Base-by-base conservation (phyloP, 2,888 invertebrate species). In the Drosophila nr. medialis region DNA sequence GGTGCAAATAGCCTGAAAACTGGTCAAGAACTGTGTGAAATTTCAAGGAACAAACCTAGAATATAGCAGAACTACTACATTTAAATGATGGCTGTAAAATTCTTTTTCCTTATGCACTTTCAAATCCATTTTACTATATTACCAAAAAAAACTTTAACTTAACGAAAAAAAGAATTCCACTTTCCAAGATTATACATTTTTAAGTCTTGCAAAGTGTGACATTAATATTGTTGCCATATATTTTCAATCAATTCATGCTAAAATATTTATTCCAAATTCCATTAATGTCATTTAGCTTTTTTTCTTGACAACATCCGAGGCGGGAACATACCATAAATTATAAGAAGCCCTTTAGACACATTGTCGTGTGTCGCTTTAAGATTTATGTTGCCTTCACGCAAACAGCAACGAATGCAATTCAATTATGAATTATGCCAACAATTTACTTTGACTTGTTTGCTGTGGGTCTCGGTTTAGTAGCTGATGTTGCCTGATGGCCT, bases 351-450 rank as follows among this genome's bases (percentile, higher is more conserved):
- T 29, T 29, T 38, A n/a, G 55, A 51, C 34, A 32, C 55, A 58
- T 60, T 75, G 75, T 42, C 54, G 49, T 54, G 40, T 21, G 51
- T 30, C 45, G 11, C 18, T 15, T 51, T 55, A 54, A 68, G 75
- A 83, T 89, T 81, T 73, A 89, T 89, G 79, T 76, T 65, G 86
- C 89, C 86, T 66, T 86, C 69, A 80, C 59, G 40, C 64, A 59
- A 55, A 24, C 50, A 59, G 64, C 76, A 66, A 61, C 80, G 66
- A 64, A 69, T 66, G 82, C 85, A 84, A 79, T 85, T 85, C 86
- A 90, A 90, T 86, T 90, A 90, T 86, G 83, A 86, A 86, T 88
- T 88, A 86, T 86, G 79, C 75, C 72, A 88, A 72, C 89, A 76
- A 86, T 90, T 81, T 76, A 66, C 72, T 60, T 61, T 80, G 73